Conservation (phyloP, 2,888 invertebrate species). For the Ormyrus pomaceus region DNA sequence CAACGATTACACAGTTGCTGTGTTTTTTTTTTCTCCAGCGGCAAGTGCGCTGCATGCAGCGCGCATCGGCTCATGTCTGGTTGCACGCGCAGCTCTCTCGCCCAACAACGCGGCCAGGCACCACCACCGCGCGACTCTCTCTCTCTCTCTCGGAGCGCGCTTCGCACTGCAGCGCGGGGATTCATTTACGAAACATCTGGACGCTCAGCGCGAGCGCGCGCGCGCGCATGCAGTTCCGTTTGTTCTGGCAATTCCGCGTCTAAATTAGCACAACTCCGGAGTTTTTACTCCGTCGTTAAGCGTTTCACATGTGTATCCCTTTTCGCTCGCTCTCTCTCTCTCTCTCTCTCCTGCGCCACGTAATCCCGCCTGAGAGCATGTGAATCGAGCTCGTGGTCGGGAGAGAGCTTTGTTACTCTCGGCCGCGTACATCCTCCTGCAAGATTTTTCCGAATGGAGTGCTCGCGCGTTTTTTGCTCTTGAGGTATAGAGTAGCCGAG, state of each 20-base stretch:
- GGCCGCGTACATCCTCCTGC: background rate
- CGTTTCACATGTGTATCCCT: slow-evolving; percentile 68
- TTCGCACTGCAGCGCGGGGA: slow-evolving; percentile 61
- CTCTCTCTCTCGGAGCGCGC: background rate
- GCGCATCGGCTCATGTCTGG: background rate
- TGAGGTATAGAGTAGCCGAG: too few relatives aligned
- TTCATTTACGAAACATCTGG: slow-evolving; percentile 73
- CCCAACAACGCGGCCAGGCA: too few relatives aligned
- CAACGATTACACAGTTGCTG: too few relatives aligned
- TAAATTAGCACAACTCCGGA: slow-evolving; percentile 51
- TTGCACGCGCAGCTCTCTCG: background rate
- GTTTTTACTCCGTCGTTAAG: slow-evolving; percentile 68
- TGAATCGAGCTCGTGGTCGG: slow-evolving; percentile 22
- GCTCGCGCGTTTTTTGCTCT: too few relatives aligned
- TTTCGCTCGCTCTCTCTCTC: slow-evolving; percentile 37
- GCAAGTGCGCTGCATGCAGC: background rate
- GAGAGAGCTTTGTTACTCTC: background rate
- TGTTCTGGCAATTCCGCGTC: slow-evolving; percentile 64
- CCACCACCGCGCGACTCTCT: too few relatives aligned
- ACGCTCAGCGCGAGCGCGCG: slow-evolving; percentile 54
- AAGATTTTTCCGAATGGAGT: slow-evolving; percentile 32
- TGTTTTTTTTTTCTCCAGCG: background rate
- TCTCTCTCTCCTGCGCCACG: slow-evolving; percentile 16
- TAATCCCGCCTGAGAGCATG: slow-evolving; percentile 37
- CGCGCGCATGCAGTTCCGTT: slow-evolving; percentile 74